A percentile compares a stretch with the other conserved stretches of the same genome.
These are phyloP conservation scores for Cryptoblepharus egeriae DNA, from an alignment of 2,797 vertebrate genomes.

Conservation along the genomic window DNA sequence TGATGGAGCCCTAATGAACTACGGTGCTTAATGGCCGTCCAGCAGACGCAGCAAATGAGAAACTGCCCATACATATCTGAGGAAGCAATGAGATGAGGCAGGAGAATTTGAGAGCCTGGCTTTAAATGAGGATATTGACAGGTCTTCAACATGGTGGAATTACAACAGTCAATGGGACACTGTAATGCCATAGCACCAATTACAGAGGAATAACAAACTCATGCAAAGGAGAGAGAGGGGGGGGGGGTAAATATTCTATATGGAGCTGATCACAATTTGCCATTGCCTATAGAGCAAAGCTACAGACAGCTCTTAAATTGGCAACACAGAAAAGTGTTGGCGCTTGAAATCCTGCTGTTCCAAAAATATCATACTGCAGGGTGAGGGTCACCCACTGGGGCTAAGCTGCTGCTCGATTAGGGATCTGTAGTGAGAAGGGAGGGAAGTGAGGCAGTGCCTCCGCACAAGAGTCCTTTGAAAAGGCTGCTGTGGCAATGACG, in stretches of 20 bases:
- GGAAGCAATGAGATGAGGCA: background rate
- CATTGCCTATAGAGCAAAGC: no score
- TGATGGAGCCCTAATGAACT: background rate
- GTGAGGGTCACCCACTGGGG: no score
- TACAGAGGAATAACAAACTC: conserved; percentile 18
- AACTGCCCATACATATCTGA: background rate
- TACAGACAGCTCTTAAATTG: no score
- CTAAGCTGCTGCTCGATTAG: no score
- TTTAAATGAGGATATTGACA: conserved; percentile 16
- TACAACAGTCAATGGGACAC: conserved; percentile 3
- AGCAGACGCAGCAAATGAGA: background rate
- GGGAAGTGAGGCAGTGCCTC: no score
- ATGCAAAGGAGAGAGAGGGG: background rate
- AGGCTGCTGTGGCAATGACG: no score
- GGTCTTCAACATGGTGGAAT: conserved; percentile 12
- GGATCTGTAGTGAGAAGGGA: no score
- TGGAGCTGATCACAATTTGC: no score
- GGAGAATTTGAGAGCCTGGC: background rate
- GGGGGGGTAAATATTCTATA: background rate
- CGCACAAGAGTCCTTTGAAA: no score
- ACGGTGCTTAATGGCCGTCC: background rate
- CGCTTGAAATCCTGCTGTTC: no score
- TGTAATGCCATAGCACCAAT: background rate
- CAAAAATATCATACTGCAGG: no score
- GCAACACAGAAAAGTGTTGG: no score